phyloP scores from a whole-genome alignment of 2,797 vertebrate genomes.

The Macrochelys suwanniensis region DNA sequence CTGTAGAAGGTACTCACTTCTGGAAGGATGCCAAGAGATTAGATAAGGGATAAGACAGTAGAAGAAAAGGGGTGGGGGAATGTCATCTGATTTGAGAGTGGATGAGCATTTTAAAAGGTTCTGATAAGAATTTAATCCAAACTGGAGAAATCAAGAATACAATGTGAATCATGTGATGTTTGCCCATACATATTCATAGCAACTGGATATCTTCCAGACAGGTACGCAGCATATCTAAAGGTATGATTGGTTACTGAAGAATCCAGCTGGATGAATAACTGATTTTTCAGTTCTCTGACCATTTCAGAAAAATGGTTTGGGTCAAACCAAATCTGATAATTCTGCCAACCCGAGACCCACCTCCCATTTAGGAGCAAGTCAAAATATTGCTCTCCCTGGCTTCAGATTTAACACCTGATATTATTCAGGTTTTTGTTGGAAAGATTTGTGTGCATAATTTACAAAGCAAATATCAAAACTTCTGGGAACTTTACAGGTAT shows the following conservation, averaged over 20 bases:
- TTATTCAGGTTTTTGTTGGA: neutral
- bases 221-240: neutral
- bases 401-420: neutral
- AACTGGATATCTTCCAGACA: neutral
- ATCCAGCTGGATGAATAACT: neutral
- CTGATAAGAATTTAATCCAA: neutral
- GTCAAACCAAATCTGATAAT: neutral
- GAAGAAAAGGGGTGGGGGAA: neutral
- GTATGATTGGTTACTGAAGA: neutral
- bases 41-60: neutral
- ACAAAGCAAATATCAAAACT: neutral
- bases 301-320: too few relatives aligned
- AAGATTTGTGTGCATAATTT: neutral
- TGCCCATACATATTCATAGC: too few relatives aligned
- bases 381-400: neutral
- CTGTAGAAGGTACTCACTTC: too few relatives aligned
- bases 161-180: too few relatives aligned
- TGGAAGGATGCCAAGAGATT: neutral
- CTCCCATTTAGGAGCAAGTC: neutral
- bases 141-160: neutral
- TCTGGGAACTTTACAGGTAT: neutral
- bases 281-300: too few relatives aligned
- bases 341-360: neutral
- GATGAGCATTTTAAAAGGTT: neutral
- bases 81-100: fast-evolving